phyloP scores from a whole-genome alignment of 1,140 invertebrate genomes.

The Drosophila obscura region DNA sequence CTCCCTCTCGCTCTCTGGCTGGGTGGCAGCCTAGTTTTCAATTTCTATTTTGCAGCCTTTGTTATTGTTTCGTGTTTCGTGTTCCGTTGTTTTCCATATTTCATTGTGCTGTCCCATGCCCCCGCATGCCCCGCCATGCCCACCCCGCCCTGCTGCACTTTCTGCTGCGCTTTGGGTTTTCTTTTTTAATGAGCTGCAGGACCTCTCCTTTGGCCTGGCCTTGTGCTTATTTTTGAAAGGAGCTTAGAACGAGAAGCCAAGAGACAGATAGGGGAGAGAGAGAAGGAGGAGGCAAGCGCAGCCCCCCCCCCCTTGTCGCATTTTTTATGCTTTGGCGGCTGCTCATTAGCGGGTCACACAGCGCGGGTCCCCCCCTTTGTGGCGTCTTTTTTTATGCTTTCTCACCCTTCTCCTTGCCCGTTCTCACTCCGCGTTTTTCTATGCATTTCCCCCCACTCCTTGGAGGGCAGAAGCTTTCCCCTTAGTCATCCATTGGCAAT shows the following conservation, averaged over 20 bases:
- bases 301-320: constrained; percentile 42
- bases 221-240: constrained; percentile 45
- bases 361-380: constrained; percentile 45
- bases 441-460: not conserved
- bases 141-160: constrained; percentile 1
- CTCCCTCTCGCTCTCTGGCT: not conserved
- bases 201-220: constrained; percentile 41
- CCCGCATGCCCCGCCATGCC: constrained; percentile 13
- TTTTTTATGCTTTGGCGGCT: constrained; percentile 54
- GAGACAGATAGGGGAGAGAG: not conserved
- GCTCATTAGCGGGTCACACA: constrained; percentile 56
- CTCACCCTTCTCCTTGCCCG: not conserved
- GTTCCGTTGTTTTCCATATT: constrained; percentile 41
- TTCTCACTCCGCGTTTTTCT: not conserved
- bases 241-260: not conserved
- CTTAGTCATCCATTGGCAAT: constrained; percentile 50
- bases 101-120: constrained; percentile 33
- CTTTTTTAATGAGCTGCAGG: constrained; percentile 56
- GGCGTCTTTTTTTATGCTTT: not conserved
- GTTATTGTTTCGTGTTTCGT: constrained; percentile 20
- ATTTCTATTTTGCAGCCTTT: constrained; percentile 6
- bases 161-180: constrained; percentile 25
- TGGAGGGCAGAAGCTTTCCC: constrained; percentile 5
- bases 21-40: constrained; percentile 41
- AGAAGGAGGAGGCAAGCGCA: not conserved